Conservation (phyloP, 92 coral and sea anemone species). For the Plumapathes pennacea region DNA sequence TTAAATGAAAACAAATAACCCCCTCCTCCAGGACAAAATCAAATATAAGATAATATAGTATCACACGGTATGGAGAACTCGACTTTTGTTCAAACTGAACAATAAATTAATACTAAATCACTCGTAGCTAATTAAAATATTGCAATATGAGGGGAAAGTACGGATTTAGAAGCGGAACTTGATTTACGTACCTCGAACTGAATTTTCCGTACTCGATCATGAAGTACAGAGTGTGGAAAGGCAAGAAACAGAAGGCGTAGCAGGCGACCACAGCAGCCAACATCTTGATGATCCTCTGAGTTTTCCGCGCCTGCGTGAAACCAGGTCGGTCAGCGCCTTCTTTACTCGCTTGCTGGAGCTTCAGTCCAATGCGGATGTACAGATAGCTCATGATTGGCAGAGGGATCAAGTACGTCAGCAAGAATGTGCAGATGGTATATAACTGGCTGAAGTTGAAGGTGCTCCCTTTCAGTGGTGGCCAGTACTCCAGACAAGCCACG, state of each 20-base stretch:
- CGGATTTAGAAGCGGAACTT: too few species aligned
- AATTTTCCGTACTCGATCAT: slow-evolving; percentile 56
- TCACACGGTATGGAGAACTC: too few species aligned
- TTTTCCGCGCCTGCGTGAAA: slow-evolving; percentile 83
- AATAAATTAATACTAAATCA: too few species aligned
- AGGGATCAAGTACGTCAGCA: slow-evolving; percentile 91
- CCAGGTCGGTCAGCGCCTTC: slow-evolving; percentile 99
- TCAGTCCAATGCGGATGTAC: slow-evolving; percentile 78
- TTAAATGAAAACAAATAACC: too few species aligned
- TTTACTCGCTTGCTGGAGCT: slow-evolving; percentile 76
- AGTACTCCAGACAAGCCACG: slow-evolving; percentile 47
- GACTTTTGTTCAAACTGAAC: too few species aligned
- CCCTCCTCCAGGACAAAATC: too few species aligned
- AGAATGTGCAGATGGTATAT: slow-evolving; percentile 60
- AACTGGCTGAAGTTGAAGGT: slow-evolving; percentile 19
- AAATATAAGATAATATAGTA: too few species aligned
- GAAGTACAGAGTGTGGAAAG: slow-evolving; percentile 67
- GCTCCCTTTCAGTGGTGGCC: slow-evolving; percentile 68
- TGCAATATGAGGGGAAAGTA: too few species aligned
- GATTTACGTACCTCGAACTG: slow-evolving; percentile 41
- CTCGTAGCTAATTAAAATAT: too few species aligned
- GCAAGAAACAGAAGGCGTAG: slow-evolving; percentile 88
- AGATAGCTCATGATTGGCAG: slow-evolving; percentile 76
- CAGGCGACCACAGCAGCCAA: slow-evolving; percentile 86
- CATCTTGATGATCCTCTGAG: slow-evolving; percentile 82